phyloP scores from a whole-genome alignment of 2,797 vertebrate genomes.

The Hippocampus kuda region DNA sequence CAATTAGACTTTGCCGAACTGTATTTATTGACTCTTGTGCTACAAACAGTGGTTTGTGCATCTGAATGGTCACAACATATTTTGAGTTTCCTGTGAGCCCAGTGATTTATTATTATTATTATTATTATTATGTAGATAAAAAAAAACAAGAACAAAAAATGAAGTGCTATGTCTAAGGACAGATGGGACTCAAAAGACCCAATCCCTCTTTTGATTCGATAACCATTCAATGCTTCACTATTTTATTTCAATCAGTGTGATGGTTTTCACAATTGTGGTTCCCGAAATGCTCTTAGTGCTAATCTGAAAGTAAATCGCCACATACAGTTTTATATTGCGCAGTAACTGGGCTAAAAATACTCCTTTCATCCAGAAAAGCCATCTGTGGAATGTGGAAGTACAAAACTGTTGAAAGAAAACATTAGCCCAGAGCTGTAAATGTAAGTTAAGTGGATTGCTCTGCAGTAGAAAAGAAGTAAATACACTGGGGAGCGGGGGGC shows the following conservation, averaged over 20 bases:
- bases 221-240: neutral
- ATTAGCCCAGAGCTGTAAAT: neutral
- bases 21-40: neutral
- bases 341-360: conserved; percentile 45
- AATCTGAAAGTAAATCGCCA: conserved; percentile 41
- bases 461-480: conserved; percentile 2
- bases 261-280: conserved; percentile 9
- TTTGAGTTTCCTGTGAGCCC: neutral
- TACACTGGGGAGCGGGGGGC: neutral
- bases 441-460: neutral
- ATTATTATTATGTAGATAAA: too few relatives aligned
- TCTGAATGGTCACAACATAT: neutral
- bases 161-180: neutral
- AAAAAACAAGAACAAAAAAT: neutral
- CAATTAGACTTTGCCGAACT: neutral
- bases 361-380: conserved; percentile 22
- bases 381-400: conserved; percentile 34
- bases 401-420: conserved; percentile 10
- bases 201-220: neutral
- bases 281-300: conserved; percentile 25
- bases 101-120: too few relatives aligned
- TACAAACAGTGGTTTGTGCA: neutral
- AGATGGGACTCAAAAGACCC: neutral
- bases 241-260: conserved; percentile 15
- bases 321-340: conserved; percentile 34